These are phyloP conservation scores for Struthio camelus DNA, from an alignment of 2,113 vertebrate genomes.

Conservation along the genomic window DNA sequence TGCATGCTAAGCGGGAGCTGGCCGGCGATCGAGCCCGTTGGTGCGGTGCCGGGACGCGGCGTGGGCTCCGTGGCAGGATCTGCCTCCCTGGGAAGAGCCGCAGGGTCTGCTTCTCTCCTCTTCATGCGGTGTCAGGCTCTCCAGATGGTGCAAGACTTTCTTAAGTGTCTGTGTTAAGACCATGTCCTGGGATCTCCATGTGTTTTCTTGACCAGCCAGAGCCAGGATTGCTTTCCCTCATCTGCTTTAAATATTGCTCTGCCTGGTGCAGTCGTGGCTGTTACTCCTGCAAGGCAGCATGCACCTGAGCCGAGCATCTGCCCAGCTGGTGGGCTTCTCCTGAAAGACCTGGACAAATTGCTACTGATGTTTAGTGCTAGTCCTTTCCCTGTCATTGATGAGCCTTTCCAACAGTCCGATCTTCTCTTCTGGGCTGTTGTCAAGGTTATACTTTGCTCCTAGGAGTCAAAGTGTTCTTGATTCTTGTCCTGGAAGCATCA, in stretches of 20 bases:
- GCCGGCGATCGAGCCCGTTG: background rate
- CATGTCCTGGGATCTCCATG: background rate
- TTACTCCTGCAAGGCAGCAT: background rate
- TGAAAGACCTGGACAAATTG: background rate
- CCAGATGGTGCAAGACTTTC: background rate
- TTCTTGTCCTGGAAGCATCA: background rate
- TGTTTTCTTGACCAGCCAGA: background rate
- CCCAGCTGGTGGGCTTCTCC: background rate
- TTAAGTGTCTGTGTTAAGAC: background rate
- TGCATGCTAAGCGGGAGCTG: background rate
- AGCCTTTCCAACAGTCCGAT: background rate
- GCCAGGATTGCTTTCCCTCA: background rate
- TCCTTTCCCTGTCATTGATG: background rate
- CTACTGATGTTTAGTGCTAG: background rate
- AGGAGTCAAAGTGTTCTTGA: background rate
- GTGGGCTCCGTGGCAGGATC: background rate
- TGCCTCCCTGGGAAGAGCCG: background rate
- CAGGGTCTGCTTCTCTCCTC: background rate
- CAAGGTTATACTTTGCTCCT: background rate
- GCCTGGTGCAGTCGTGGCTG: background rate
- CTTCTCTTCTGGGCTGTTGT: background rate
- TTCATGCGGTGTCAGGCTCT: fast-evolving
- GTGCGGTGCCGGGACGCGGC: background rate
- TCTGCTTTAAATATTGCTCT: background rate
- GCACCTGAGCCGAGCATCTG: background rate